Percentiles rank a stretch among this genome's conserved stretches.
phyloP scores from a whole-genome alignment of 2,888 invertebrate genomes.

The Lacanobia wlatinum region DNA sequence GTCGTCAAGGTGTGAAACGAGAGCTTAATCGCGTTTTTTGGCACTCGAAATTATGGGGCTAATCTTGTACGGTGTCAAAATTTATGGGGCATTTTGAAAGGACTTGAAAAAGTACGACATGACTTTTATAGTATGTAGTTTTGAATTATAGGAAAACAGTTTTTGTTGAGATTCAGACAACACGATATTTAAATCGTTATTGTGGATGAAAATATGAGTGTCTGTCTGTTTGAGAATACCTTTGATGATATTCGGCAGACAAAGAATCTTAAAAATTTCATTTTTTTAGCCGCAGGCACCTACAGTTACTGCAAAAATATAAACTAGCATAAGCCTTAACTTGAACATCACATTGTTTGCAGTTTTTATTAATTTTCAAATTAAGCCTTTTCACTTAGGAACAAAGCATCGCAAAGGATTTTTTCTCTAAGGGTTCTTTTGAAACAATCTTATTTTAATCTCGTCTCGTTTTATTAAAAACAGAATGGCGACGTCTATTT shows the following conservation, averaged over 20 bases:
- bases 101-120: constrained; percentile 30
- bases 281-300: not conserved
- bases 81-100: constrained; percentile 48
- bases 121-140: constrained; percentile 28
- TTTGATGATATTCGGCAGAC: not conserved
- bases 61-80: constrained; percentile 39
- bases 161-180: not conserved
- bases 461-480: constrained; percentile 20
- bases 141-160: constrained; percentile 24
- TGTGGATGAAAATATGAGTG: not conserved
- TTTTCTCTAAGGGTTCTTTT: constrained; percentile 2
- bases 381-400: not conserved
- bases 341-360: not conserved
- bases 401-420: constrained; percentile 9
- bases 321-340: not conserved
- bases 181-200: not conserved
- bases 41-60: constrained; percentile 58
- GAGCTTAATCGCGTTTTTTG: constrained; percentile 67
- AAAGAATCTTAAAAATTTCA: not conserved
- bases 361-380: constrained; percentile 19
- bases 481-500: not conserved
- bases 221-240: not conserved
- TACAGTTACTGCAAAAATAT: not conserved
- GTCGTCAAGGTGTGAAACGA: constrained; percentile 78
- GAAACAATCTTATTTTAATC: constrained; percentile 22